Evolutionary conservation across 2,888 invertebrate species (phyloP).

Genomic region (Callinectes sapidus): DNA sequence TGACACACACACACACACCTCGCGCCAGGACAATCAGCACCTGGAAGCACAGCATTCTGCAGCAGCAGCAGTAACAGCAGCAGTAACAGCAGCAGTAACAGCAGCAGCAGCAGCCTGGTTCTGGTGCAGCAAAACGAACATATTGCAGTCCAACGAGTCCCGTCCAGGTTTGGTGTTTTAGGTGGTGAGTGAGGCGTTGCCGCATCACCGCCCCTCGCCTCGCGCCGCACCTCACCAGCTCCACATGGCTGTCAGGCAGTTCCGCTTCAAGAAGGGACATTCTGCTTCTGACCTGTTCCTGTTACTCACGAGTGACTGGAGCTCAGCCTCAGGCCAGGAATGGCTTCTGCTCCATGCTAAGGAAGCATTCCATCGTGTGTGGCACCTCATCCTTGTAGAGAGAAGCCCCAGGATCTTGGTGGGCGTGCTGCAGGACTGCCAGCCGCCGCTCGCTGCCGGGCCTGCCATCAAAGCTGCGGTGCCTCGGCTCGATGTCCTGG

Average conservation of each 20-base stretch:
- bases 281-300: background rate
- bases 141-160: background rate
- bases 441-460: background rate
- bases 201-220: background rate
- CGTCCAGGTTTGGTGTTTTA: background rate
- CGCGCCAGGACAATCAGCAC: background rate
- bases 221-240: background rate
- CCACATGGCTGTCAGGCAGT: background rate
- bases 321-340: background rate
- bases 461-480: background rate
- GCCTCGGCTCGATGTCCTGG: background rate
- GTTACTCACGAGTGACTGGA: background rate
- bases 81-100: background rate
- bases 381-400: background rate
- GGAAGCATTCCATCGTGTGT: background rate
- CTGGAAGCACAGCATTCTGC: background rate
- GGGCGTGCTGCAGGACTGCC: background rate
- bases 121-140: background rate
- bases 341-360: background rate
- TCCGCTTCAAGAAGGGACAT: background rate
- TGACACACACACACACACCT: background rate
- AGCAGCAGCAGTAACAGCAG: background rate
- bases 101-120: background rate
- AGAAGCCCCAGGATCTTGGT: background rate
- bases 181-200: background rate